Evolutionary conservation across 2,797 vertebrate genomes (phyloP).

Genomic region (Sebastolobus alascanus): DNA sequence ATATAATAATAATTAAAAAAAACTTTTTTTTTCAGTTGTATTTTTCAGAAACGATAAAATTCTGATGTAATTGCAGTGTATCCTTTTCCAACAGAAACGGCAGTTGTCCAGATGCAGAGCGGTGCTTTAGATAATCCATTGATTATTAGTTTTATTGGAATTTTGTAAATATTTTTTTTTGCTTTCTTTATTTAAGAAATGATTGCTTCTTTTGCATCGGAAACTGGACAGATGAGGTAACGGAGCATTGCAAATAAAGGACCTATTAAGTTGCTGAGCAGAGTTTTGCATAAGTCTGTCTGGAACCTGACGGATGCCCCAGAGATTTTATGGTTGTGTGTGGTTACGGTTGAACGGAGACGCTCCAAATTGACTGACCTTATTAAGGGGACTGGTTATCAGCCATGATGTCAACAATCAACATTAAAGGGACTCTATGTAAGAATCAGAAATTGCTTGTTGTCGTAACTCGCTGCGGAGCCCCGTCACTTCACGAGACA

Average conservation of each 20-base stretch:
- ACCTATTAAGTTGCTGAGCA: slow-evolving; percentile 84
- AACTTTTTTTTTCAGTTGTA: slow-evolving; percentile 74
- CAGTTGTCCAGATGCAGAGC: slow-evolving; percentile 89
- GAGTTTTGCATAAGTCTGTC: slow-evolving; percentile 53
- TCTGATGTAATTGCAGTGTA: slow-evolving; percentile 86
- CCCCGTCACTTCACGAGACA: no score
- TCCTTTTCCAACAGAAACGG: slow-evolving; percentile 82
- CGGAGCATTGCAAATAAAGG: slow-evolving; percentile 89
- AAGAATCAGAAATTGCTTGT: no score
- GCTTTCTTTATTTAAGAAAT: slow-evolving; percentile 94
- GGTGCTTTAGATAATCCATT: slow-evolving; percentile 92
- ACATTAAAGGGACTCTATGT: not conserved
- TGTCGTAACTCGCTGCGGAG: no score
- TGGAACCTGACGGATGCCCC: not conserved
- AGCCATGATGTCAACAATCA: not conserved
- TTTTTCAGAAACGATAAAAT: slow-evolving; percentile 83
- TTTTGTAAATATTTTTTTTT: slow-evolving; percentile 94
- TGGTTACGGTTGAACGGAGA: not conserved
- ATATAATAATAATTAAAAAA: slow-evolving; percentile 61
- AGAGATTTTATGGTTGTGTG: not conserved
- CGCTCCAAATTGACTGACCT: not conserved
- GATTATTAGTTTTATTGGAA: slow-evolving; percentile 92
- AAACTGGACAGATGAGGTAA: slow-evolving; percentile 92
- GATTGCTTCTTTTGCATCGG: slow-evolving; percentile 93
- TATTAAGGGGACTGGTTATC: not conserved